Conservation (phyloP, 1,140 invertebrate genomes). For the Penaeus indicus region DNA sequence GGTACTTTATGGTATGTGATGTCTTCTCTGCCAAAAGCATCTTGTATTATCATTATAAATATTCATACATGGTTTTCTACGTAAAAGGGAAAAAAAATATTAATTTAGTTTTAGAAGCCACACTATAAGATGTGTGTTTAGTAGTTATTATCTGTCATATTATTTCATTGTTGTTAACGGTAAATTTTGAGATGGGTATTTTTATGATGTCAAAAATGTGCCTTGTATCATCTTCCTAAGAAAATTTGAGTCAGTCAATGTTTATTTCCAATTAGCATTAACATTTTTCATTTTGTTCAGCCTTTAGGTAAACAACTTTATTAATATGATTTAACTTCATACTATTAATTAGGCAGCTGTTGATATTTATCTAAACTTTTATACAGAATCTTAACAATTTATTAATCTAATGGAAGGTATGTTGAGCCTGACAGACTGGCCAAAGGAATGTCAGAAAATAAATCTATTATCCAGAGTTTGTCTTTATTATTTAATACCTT, state of each 20-base stretch:
- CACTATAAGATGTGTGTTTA: too few species aligned
- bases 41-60: too few species aligned
- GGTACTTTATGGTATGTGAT: too few species aligned
- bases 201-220: slow-evolving; percentile 46
- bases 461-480: too few species aligned
- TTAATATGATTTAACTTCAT: slow-evolving; percentile 36
- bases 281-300: neutral
- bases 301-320: slow-evolving; percentile 21
- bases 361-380: slow-evolving; percentile 58
- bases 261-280: slow-evolving; percentile 7
- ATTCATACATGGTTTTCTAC: too few species aligned
- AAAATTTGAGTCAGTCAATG: slow-evolving; percentile 9
- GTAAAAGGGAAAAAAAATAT: too few species aligned
- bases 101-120: too few species aligned
- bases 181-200: neutral
- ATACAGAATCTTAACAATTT: slow-evolving; percentile 56
- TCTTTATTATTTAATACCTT: too few species aligned
- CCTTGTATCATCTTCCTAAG: slow-evolving; percentile 39
- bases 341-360: slow-evolving; percentile 52
- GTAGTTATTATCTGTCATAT: too few species aligned
- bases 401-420: slow-evolving; percentile 22
- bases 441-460: too few species aligned
- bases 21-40: too few species aligned
- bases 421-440: too few species aligned
- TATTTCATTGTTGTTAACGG: neutral